Conservation (phyloP, 2,797 vertebrate genomes). For the Sebastes cheni region DNA sequence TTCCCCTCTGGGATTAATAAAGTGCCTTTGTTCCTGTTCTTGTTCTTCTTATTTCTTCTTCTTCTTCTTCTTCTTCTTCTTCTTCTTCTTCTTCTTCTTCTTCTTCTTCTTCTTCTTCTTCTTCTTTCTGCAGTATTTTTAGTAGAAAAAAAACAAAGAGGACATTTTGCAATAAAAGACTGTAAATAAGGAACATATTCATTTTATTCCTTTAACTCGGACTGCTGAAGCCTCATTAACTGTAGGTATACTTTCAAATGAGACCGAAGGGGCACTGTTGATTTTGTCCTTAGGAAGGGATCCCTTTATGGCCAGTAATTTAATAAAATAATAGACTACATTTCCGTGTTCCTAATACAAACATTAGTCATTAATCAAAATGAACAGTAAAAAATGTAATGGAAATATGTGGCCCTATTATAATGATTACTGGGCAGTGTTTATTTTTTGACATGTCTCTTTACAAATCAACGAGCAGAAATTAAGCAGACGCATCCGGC, state of each 20-base stretch:
- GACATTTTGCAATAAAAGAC: not conserved
- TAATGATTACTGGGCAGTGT: not conserved
- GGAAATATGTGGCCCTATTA: not conserved
- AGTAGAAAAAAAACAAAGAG: no score
- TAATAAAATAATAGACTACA: not conserved
- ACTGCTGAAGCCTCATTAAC: not conserved
- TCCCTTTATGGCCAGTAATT: not conserved
- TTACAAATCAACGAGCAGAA: not conserved
- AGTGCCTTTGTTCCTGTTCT: no score
- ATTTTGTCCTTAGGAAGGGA: not conserved
- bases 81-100: no score
- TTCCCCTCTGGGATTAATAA: no score
- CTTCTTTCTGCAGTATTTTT: no score
- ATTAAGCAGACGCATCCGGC: constrained; percentile 13
- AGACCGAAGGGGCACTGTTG: not conserved
- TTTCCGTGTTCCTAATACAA: not conserved
- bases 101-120: no score
- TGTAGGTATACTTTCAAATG: not conserved
- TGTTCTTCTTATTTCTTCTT: no score
- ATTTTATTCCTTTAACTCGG: not conserved
- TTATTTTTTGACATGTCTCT: not conserved
- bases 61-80: no score
- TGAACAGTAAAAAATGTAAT: not conserved
- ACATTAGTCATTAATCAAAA: not conserved
- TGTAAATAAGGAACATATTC: not conserved